Evolutionary conservation across 2,113 vertebrate genomes (phyloP), one percentile per base, ranked within the genome.

Genomic region (Seriola rivoliana): DNA sequence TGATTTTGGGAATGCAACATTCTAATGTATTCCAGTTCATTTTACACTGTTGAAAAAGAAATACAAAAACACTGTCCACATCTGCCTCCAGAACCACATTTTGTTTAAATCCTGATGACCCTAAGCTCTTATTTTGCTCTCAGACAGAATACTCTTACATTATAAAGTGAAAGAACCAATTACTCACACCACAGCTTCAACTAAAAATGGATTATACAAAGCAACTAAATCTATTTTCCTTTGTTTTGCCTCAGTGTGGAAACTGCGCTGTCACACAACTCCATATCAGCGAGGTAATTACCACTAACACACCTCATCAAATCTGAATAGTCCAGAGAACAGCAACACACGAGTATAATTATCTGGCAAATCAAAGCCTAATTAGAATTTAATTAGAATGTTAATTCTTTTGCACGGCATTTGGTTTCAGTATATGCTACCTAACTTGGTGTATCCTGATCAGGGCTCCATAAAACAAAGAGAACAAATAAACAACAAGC

Each of bases 321-420:
- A 91, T 84, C 82, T 38, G 80, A 90, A 90, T 81, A 88, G 87
- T 87, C 82, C 82, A 77, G 88, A 89, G 87, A 93, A 91, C 85
- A 78, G 80, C 81, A 58, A 86, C 91, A 90, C 91, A 84, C 88
- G 58, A 82, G 82, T 86, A 90, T 90, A 92, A 93, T 94, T 94
- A 92, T 86, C 87, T 86, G 84, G 86, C 90, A 85, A 93, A 93
- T 93, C 90, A 92, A 86, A 93, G 78, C 89, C 80, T 91, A 94
- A 94, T 91, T 87, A 82, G 87, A 77, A 93, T 93, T 92, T 93
- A 93, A 94, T 94, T 92, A 88, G 73, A 90, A 94, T 93, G 90
- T 94, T 93, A 94, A 94, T 95, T 93, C 81, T 66, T 88, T 86
- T 85, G 82, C 87, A 89, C 71, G 74, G 80, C 63, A 8, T 89